These are phyloP conservation scores for Xyrichtys novacula DNA, from an alignment of 2,797 vertebrate genomes.

Conservation along the genomic window DNA sequence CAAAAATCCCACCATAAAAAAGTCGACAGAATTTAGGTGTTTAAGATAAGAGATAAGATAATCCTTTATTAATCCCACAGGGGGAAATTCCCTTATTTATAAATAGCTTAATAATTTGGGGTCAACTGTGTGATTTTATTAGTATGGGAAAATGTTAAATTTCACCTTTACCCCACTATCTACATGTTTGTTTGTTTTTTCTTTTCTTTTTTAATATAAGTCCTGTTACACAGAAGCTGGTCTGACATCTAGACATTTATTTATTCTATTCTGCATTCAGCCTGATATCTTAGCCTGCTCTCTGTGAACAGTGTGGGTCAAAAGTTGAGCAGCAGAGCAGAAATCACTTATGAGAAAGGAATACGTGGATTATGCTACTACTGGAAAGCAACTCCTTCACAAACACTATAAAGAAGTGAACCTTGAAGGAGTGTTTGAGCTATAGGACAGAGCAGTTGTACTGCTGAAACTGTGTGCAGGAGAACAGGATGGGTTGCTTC, in stretches of 20 bases:
- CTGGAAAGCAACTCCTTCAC: conserved; percentile 57
- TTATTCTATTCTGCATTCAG: conserved; percentile 35
- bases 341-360: conserved; percentile 36
- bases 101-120: background rate
- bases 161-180: background rate
- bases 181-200: conserved; percentile 1
- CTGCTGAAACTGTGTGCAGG: conserved; percentile 17
- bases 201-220: background rate
- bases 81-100: too few species aligned
- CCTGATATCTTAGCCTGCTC: conserved; percentile 27
- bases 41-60: background rate
- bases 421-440: conserved; percentile 25
- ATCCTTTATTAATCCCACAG: too few species aligned
- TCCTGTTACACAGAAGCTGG: background rate
- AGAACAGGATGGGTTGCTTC: background rate
- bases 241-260: conserved; percentile 23
- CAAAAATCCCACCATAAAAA: background rate
- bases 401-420: conserved; percentile 54
- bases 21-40: background rate
- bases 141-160: background rate
- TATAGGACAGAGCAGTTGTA: conserved; percentile 1
- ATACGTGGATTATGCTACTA: conserved; percentile 48
- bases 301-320: conserved; percentile 49
- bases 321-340: conserved; percentile 50
- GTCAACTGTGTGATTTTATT: background rate